These are phyloP conservation scores for Tichodroma muraria DNA, from an alignment of 2,113 vertebrate species.

Conservation along the genomic window DNA sequence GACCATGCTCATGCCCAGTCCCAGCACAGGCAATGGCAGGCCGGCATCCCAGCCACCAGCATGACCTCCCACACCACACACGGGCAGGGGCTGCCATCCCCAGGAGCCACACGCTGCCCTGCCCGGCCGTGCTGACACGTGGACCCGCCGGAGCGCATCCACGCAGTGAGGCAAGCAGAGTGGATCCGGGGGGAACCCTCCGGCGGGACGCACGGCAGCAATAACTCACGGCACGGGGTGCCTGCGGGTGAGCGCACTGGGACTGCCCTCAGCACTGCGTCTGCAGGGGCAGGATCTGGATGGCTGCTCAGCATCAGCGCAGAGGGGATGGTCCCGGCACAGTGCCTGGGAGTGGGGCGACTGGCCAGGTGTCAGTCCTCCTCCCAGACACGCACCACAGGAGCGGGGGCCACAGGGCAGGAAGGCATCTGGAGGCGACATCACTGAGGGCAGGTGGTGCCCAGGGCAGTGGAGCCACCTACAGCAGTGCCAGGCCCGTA, in stretches of 20 bases:
- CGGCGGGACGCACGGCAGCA: neutral
- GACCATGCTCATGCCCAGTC: fast-evolving
- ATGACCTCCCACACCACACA: fast-evolving
- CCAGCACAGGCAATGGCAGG: neutral
- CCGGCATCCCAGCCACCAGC: fast-evolving
- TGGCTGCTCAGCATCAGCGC: fast-evolving
- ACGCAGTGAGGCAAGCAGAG: neutral
- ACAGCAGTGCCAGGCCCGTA: neutral
- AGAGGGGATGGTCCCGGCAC: neutral
- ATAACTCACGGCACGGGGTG: neutral
- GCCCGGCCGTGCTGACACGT: fast-evolving
- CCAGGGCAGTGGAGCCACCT: fast-evolving
- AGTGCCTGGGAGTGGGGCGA: fast-evolving
- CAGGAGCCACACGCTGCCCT: neutral
- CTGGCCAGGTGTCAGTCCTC: neutral
- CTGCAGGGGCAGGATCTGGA: neutral
- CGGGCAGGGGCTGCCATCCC: fast-evolving
- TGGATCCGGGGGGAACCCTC: neutral
- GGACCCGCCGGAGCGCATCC: neutral
- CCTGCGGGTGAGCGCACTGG: fast-evolving
- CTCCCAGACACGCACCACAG: neutral
- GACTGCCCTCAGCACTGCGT: fast-evolving
- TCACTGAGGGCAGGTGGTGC: neutral
- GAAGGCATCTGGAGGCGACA: fast-evolving
- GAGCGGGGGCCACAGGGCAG: fast-evolving